Evolutionary conservation across 1,140 invertebrate species (phyloP).

Genomic region (Bombus picipes): DNA sequence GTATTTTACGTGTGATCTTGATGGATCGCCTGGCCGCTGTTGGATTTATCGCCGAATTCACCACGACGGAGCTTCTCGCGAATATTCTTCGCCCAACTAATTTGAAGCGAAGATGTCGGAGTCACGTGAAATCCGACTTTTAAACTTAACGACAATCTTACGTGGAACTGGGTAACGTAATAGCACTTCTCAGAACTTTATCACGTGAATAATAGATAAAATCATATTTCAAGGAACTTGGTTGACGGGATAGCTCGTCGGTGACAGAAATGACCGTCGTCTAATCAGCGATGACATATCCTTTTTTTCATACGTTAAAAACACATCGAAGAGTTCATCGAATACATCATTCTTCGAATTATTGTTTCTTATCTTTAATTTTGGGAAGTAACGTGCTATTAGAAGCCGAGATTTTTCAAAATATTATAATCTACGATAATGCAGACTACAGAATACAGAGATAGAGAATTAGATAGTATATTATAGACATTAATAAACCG

Average conservation of each 20-base stretch:
- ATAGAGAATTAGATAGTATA: too few relatives aligned
- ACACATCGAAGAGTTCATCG: neutral
- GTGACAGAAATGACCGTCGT: neutral
- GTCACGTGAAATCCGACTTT: neutral
- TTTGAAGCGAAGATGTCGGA: neutral
- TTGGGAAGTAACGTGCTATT: neutral
- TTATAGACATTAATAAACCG: too few relatives aligned
- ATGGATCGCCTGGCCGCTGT: constrained; percentile 24
- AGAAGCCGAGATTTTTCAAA: too few relatives aligned
- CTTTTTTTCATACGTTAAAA: neutral
- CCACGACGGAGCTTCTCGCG: neutral
- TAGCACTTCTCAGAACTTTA: constrained; percentile 11
- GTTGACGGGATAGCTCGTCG: too few relatives aligned
- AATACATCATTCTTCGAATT: neutral
- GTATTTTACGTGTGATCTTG: constrained; percentile 39
- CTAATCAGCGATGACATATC: neutral
- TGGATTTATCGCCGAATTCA: constrained; percentile 2
- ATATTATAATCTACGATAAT: too few relatives aligned
- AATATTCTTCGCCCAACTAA: constrained; percentile 8
- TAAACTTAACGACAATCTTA: constrained; percentile 24
- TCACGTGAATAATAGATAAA: constrained; percentile 29
- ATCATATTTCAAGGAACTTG: constrained; percentile 10
- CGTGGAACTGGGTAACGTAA: constrained; percentile 27
- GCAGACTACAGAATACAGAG: too few relatives aligned
- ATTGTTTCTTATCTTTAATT: neutral